Evolutionary conservation across 1,140 invertebrate genomes (phyloP), one percentile per base, ranked within the genome.

Genomic region (Aphidius gifuensis): DNA sequence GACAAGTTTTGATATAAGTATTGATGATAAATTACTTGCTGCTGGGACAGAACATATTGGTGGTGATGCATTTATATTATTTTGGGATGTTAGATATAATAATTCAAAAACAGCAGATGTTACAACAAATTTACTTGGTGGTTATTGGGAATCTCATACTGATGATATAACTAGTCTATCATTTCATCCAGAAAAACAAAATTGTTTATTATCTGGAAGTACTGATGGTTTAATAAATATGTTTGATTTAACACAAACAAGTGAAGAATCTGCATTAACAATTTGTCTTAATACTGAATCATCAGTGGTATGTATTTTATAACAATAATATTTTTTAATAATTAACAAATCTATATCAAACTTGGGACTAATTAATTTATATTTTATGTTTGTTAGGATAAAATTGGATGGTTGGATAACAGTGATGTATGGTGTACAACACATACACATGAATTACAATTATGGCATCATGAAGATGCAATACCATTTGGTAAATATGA

Each of bases 211-310:
- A 49, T 87, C 90, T 1, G 91, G 91, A 1, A 90, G 91, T 23
- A 86, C 87, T 1, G 94, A 97, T 81, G 93, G 93, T 0, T 80
- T 96, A 2, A 86, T 96, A 1, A 96, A 96, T 80, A 72, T 93
- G 21, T 97, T 89, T 76, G 90, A 96, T 74, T 81, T 96, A 2
- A 84, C 82, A 51, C 81, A 94, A 75, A 67, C 80, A 1, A 82
- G 76, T 3, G 94, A 97, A 81, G 92, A 94, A 63, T 89, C 92
- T 74, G 93, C 94, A 0, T 78, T 97, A 2, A 76, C 80, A 21
- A 87, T 87, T 70, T 90, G 89, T 3, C 82, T 94, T n/a, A 96
- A 95, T 74, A 87, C 91, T 9, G 90, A 92, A 71, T 90, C 88
- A 60, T 90, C 91, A 46, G 87, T 95, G 54, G 89, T 92, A 72